These are phyloP conservation scores for Drosophila subquinaria DNA, from an alignment of 2,888 invertebrate species.

Conservation along the genomic window DNA sequence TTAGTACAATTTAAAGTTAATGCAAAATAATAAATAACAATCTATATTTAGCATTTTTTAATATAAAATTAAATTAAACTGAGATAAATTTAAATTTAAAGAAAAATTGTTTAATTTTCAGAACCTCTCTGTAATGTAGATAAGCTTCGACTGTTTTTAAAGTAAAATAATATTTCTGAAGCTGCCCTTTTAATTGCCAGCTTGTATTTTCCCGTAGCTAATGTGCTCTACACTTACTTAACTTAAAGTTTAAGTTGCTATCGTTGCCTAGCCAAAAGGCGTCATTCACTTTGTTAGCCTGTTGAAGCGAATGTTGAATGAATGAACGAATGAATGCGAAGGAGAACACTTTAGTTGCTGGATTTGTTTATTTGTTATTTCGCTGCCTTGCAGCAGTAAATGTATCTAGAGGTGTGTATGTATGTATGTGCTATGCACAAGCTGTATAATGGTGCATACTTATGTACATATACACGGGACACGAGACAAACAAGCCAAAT, in stretches of 20 bases:
- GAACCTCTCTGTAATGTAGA: no score
- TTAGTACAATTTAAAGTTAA: no score
- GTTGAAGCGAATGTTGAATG: slow-evolving; percentile 51
- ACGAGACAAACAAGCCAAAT: slow-evolving; percentile 71
- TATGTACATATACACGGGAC: slow-evolving; percentile 7
- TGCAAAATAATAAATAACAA: no score
- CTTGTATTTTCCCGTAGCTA: neutral
- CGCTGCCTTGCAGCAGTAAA: slow-evolving; percentile 17
- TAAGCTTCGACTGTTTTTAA: no score
- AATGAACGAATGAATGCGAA: slow-evolving; percentile 34
- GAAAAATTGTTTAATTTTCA: no score
- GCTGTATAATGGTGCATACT: no score
- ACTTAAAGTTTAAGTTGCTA: slow-evolving; percentile 5
- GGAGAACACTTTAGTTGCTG: slow-evolving; percentile 27
- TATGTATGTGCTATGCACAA: neutral
- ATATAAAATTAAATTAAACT: no score
- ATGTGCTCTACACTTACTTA: slow-evolving; percentile 9
- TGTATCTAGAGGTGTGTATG: slow-evolving; percentile 1
- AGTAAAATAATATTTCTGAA: no score
- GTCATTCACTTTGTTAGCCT: slow-evolving; percentile 39
- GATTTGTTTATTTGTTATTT: slow-evolving; percentile 64
- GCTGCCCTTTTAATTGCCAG: neutral
- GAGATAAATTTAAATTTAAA: no score
- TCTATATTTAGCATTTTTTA: no score
- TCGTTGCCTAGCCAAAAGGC: slow-evolving; percentile 34